These are phyloP conservation scores for Gortyna flavago DNA, from an alignment of 2,888 invertebrate genomes.

Conservation along the genomic window DNA sequence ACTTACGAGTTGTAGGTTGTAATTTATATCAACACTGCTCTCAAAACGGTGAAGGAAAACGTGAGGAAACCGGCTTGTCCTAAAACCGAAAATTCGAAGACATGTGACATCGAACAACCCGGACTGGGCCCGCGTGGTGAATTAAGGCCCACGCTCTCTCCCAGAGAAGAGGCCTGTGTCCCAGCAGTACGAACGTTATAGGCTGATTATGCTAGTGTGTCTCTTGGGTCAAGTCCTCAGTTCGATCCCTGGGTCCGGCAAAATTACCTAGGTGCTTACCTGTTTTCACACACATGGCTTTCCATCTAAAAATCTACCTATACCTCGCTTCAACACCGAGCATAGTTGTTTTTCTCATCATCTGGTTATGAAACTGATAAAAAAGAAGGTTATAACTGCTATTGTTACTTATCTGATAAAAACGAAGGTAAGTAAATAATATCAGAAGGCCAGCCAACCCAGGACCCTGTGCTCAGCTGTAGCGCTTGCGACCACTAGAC, in stretches of 20 bases:
- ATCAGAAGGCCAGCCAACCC: too few relatives aligned
- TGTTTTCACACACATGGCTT: not conserved
- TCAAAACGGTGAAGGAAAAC: not conserved
- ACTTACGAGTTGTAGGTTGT: not conserved
- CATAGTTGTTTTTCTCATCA: not conserved
- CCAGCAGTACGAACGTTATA: not conserved
- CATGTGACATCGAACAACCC: not conserved
- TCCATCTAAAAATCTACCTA: not conserved
- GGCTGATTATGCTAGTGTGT: not conserved
- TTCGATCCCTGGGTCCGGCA: not conserved
- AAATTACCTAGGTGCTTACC: too few relatives aligned
- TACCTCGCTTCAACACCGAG: not conserved
- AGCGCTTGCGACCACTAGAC: too few relatives aligned
- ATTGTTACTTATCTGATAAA: slow-evolving; percentile 17
- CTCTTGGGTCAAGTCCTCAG: not conserved
- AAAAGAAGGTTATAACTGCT: not conserved
- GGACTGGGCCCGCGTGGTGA: not conserved
- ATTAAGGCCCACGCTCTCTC: not conserved
- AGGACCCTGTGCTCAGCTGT: too few relatives aligned
- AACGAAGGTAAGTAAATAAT: slow-evolving; percentile 5
- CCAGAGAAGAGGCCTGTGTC: too few relatives aligned
- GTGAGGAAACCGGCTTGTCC: not conserved
- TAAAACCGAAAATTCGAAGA: not conserved
- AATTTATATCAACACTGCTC: too few relatives aligned
- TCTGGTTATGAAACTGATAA: slow-evolving; percentile 21